Evolutionary conservation across 2,888 invertebrate genomes (phyloP), one percentile per base, ranked within the genome.

Genomic region (Drosophila glabriapex): DNA sequence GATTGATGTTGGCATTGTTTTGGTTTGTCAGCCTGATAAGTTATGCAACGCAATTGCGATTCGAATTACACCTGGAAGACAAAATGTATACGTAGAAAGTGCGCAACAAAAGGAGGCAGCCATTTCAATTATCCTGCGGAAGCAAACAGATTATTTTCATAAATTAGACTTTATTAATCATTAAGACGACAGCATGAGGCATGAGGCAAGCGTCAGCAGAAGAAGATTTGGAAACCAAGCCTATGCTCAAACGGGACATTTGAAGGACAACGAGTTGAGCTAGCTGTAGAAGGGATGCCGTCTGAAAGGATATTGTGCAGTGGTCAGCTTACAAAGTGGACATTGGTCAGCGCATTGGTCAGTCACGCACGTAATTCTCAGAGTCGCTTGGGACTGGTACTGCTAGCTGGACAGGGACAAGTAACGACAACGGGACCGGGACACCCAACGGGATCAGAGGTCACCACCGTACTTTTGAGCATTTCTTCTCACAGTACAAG

Each of bases 1-100:
- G 93, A 93, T 93, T 93, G 93, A 93, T 92, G 89, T 88, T 73
- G 69, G 86, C 84, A 89, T 93, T 93, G 91, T 92, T 89, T 78
- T 70, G 60, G 68, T 76, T 79, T 89, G 92, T 82, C 92, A 92
- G 89, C 73, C 81, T 52, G 55, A 71, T 64, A 66, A 64, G 65
- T 70, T 73, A 72, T 74, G 82, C 84, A 76, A 73, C 79, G 76
- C 83, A 77, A 70, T 73, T 68, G 70, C 73, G 85, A 80, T 60
- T 89, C 91, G 60, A 76, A 83, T 91, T 89, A 89, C 89, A 90
- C 81, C 80, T 86, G 85, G 85, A 74, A 41, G 71, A 43, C 31
- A 39, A 55, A 52, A 35, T 59, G 39, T 49, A 28, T 28, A 35
- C 1, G 29, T 52, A 2, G 31, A 62, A 52, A 50, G 60, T 41